phyloP scores from a whole-genome alignment of 2,888 invertebrate genomes.

The Chrysolina americana region DNA sequence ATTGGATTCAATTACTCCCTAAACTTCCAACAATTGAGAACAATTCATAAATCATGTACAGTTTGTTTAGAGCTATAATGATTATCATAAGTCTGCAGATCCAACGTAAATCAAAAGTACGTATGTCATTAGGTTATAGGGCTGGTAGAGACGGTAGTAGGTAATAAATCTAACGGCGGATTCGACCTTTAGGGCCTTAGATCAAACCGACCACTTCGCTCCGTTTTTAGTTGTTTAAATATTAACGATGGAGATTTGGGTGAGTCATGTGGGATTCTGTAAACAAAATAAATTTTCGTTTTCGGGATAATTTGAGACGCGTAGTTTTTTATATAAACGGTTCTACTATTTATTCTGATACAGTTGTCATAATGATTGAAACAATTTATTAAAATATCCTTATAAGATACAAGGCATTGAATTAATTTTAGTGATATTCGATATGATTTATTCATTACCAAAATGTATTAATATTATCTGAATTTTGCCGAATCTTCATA shows the following conservation, averaged over 20 bases:
- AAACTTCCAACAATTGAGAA: slow-evolving; percentile 18
- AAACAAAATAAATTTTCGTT: background rate
- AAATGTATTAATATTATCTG: no score
- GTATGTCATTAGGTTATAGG: slow-evolving; percentile 59
- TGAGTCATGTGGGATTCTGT: slow-evolving; percentile 39
- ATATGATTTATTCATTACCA: no score
- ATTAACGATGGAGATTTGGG: slow-evolving; percentile 54
- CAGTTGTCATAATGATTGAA: no score
- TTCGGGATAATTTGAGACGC: background rate
- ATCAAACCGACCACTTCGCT: slow-evolving; percentile 59
- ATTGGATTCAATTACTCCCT: slow-evolving; percentile 6
- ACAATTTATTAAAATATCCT: no score
- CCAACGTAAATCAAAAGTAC: slow-evolving; percentile 55
- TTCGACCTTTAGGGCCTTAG: slow-evolving; percentile 61
- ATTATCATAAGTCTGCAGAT: slow-evolving; percentile 55
- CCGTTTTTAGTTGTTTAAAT: slow-evolving; percentile 48
- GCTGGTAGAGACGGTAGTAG: slow-evolving; percentile 50
- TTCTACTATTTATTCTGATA: no score
- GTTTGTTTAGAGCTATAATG: slow-evolving; percentile 51
- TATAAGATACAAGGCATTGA: no score
- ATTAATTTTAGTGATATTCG: no score
- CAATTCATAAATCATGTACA: slow-evolving; percentile 40
- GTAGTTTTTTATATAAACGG: no score
- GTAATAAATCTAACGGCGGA: slow-evolving; percentile 64
- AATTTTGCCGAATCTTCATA: no score